Evolutionary conservation across 2,888 invertebrate species (phyloP).

Genomic region (Philaethria dido): DNA sequence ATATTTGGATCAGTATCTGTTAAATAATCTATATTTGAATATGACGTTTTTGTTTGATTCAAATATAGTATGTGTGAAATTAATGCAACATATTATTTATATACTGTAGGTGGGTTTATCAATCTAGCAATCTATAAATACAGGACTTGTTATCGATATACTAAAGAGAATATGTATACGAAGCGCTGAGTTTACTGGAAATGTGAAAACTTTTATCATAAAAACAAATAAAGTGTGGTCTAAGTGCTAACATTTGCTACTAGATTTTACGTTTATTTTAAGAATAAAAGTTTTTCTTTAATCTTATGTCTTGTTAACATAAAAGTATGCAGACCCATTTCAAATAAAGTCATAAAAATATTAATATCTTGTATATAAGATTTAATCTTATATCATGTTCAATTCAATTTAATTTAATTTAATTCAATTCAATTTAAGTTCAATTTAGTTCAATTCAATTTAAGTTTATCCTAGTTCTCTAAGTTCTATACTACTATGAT

Average conservation of each 20-base stretch:
- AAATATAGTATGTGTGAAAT: too few species aligned
- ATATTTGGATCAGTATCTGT: too few species aligned
- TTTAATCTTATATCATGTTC: neutral
- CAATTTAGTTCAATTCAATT: neutral
- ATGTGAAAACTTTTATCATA: constrained; percentile 75
- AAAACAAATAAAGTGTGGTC: constrained; percentile 75
- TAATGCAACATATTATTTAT: neutral
- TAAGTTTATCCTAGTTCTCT: neutral
- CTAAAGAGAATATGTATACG: constrained; percentile 39
- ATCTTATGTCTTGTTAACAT: constrained; percentile 62
- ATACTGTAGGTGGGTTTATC: neutral
- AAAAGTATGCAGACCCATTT: constrained; percentile 42
- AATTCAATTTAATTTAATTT: neutral
- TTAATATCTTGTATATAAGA: neutral
- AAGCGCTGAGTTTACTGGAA: constrained; percentile 61
- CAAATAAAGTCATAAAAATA: constrained; percentile 7
- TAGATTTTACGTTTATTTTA: constrained; percentile 60
- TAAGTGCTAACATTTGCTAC: constrained; percentile 61
- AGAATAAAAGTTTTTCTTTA: constrained; percentile 63
- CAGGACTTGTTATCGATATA: constrained; percentile 39
- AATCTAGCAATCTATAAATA: neutral
- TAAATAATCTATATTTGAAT: too few species aligned
- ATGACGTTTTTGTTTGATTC: too few species aligned
- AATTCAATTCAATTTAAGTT: neutral
- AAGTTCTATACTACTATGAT: too few species aligned